These are phyloP conservation scores for Argynnis bischoffii DNA, from an alignment of 2,888 invertebrate species.

Conservation along the genomic window DNA sequence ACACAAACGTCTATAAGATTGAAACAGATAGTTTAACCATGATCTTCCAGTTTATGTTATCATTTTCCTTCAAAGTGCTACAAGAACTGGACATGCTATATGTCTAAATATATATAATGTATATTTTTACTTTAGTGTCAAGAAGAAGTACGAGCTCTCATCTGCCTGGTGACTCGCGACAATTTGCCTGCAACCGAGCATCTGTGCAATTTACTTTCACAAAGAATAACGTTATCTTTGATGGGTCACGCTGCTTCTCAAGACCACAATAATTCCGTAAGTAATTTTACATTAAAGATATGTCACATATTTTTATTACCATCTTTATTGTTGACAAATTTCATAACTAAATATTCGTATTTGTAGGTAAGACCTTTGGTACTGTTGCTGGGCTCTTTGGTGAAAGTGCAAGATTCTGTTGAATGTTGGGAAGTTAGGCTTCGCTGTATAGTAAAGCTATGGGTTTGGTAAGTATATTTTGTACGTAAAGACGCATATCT, in stretches of 20 bases:
- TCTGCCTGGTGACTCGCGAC: constrained; percentile 94
- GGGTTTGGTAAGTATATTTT: constrained; percentile 77
- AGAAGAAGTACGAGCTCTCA: constrained; percentile 93
- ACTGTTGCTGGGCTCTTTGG: constrained; percentile 91
- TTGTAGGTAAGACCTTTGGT: constrained; percentile 92
- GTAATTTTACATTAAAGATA: constrained; percentile 31
- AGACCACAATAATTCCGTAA: constrained; percentile 78
- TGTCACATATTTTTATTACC: neutral
- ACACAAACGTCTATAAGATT: too few relatives aligned
- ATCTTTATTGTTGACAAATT: neutral
- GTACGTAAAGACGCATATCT: neutral
- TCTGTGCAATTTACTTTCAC: constrained; percentile 90
- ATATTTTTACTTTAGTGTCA: constrained; percentile 81
- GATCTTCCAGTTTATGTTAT: too few relatives aligned
- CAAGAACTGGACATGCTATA: too few relatives aligned
- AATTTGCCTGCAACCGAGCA: constrained; percentile 91
- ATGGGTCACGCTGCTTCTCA: constrained; percentile 88
- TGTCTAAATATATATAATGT: neutral
- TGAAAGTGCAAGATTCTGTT: constrained; percentile 92
- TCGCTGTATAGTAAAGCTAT: constrained; percentile 93
- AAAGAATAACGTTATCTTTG: constrained; percentile 91
- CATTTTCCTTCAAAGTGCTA: too few relatives aligned
- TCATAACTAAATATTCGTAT: constrained; percentile 10
- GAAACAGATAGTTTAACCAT: too few relatives aligned
- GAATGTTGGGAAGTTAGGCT: constrained; percentile 97